Evolutionary conservation across 2,888 invertebrate genomes (phyloP), one percentile per base, ranked within the genome.

Genomic region (Eulithis prunata): DNA sequence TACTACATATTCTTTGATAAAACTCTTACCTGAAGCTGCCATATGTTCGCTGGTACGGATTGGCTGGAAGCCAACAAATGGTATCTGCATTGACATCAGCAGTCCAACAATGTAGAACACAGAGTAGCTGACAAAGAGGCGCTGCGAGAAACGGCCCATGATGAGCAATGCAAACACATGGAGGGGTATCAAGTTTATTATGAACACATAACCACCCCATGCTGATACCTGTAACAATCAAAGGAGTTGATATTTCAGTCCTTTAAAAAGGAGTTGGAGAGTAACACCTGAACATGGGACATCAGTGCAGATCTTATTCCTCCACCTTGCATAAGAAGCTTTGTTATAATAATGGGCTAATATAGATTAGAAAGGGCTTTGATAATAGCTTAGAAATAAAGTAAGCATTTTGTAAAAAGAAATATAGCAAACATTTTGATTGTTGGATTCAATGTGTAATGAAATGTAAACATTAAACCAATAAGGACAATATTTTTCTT

Each of bases 161-260:
- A 99, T 91, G 53, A 99, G 93, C 49, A 99, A 93, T 2, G 96
- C 96, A 91, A 99, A 99, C 4, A 99, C 99, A 84, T 99, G 99
- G 11, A 99, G 95, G 0, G 99, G 99, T 75, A 99, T 99, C 82
- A 99, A 93, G 91, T 99, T 99, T 84, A 99, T 99, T 79, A 99
- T 99, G 87, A 99, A 99, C 49, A 99, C 99, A 85, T 99, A 99
- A 72, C 99, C 99, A 76, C 99, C 99, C 99, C 99, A 99, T 74
- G 99, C 99, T 70, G 99, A 99, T 2, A 99, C 97, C 97, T 97
- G 83, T 54, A 92, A 85, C 67, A 74, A 68, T 38, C n/a, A 52
- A 32, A 32, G 4, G 32, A 5, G 4, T 32, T 6, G 6, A 32
- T 32, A n/a, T n/a, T n/a, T n/a, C n/a, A n/a, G n/a, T n/a, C n/a